Conservation (phyloP, 2,888 invertebrate genomes). For the Sturmia bella region DNA sequence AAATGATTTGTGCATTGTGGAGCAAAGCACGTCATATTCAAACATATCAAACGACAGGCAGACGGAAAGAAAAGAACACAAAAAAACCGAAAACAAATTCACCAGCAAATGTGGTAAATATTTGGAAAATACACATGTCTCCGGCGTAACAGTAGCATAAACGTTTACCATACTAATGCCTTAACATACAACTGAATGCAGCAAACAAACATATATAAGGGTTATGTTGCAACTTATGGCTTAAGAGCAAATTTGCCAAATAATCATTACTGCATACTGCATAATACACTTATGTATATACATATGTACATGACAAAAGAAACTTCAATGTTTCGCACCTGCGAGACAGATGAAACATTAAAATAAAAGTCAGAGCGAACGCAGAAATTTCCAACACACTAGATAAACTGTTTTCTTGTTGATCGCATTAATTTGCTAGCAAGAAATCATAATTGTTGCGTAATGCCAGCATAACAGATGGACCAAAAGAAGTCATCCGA, state of each 20-base stretch:
- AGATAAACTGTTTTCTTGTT: background rate
- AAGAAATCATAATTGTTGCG: constrained; percentile 24
- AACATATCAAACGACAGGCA: constrained; percentile 55
- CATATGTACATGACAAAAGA: constrained; percentile 12
- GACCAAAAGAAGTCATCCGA: too few relatives aligned
- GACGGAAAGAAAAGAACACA: background rate
- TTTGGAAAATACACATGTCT: constrained; percentile 30
- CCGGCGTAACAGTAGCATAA: background rate
- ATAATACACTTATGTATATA: background rate
- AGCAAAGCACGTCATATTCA: constrained; percentile 68
- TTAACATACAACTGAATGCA: background rate
- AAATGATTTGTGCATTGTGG: constrained; percentile 79
- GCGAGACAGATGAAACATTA: constrained; percentile 62
- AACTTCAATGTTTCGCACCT: constrained; percentile 77
- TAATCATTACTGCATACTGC: constrained; percentile 48
- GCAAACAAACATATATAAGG: too few relatives aligned
- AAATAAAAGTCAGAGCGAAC: constrained; percentile 38
- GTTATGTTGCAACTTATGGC: constrained; percentile 58
- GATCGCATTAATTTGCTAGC: background rate
- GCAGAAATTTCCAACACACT: constrained; percentile 47
- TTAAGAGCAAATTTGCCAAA: constrained; percentile 56
- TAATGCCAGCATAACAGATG: constrained; percentile 51
- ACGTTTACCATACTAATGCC: background rate
- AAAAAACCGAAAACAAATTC: too few relatives aligned
- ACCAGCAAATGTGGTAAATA: constrained; percentile 39